These are phyloP conservation scores for Schizopygopsis pylzovi DNA, from an alignment of 2,797 vertebrate genomes.

Conservation along the genomic window DNA sequence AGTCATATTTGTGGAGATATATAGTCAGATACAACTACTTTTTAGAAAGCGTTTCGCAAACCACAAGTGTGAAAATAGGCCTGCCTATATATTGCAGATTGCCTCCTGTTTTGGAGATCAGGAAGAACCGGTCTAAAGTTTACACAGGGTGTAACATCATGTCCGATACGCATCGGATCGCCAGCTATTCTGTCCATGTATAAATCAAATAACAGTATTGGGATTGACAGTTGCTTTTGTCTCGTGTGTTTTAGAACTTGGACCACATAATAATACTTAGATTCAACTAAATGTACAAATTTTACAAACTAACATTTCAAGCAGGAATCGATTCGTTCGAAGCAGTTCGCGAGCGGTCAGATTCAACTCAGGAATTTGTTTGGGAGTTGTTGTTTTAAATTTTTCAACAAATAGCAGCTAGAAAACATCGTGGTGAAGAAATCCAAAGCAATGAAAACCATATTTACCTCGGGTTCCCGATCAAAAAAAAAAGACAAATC, in stretches of 20 bases:
- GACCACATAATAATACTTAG: background rate
- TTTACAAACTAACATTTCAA: background rate
- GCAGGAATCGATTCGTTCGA: background rate
- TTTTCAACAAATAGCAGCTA: background rate
- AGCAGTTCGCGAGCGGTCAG: background rate
- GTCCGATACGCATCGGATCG: background rate
- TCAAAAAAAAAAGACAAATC: too few species aligned
- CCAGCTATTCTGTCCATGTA: background rate
- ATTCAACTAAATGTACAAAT: background rate
- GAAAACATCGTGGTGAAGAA: too few species aligned
- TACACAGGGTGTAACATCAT: background rate
- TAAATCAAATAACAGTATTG: background rate
- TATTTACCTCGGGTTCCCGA: background rate
- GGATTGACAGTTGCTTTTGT: background rate
- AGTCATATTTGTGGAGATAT: slow-evolving; percentile 49
- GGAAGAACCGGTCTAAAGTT: background rate
- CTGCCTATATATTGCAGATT: background rate
- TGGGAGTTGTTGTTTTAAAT: background rate
- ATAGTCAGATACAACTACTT: background rate
- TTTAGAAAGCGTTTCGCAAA: background rate
- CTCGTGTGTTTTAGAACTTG: background rate
- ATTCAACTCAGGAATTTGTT: too few species aligned
- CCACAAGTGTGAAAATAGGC: background rate
- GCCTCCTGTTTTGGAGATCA: background rate
- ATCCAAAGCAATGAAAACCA: too few species aligned